These are phyloP conservation scores for Sycophila sp. DNA, from an alignment of 1,140 invertebrate genomes.

Conservation along the genomic window DNA sequence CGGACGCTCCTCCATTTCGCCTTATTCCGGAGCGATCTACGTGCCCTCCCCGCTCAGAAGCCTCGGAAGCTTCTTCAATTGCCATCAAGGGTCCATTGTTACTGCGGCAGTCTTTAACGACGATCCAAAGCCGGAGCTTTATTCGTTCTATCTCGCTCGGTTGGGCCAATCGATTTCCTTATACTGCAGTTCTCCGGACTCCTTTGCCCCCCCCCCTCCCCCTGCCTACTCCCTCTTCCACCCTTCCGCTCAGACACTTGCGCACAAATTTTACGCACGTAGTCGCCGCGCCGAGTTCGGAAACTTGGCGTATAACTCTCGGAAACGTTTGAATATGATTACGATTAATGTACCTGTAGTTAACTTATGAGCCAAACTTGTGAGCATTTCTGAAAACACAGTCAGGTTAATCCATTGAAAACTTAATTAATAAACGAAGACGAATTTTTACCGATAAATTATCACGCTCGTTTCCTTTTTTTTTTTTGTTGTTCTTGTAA, in stretches of 20 bases:
- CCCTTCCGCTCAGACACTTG: neutral
- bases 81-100: constrained; percentile 10
- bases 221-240: constrained; percentile 17
- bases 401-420: constrained; percentile 7
- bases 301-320: constrained; percentile 19
- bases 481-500: neutral
- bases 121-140: neutral
- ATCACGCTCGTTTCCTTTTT: neutral
- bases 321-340: constrained; percentile 26
- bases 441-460: neutral
- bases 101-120: constrained; percentile 4
- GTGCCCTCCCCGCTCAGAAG: no score
- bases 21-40: no score
- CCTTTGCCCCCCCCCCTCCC: constrained; percentile 8
- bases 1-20: no score
- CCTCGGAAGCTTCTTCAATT: neutral
- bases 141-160: neutral
- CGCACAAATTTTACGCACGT: constrained; percentile 29
- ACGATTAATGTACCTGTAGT: constrained; percentile 25
- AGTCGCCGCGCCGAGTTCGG: constrained; percentile 4
- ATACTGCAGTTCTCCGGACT: neutral
- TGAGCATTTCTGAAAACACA: neutral
- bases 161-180: constrained; percentile 6
- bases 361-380: constrained; percentile 12
- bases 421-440: neutral